A percentile compares a stretch with the other conserved stretches of the same genome.
phyloP scores from a whole-genome alignment of 2,888 invertebrate species.

The Cryptocheilus praepositus region DNA sequence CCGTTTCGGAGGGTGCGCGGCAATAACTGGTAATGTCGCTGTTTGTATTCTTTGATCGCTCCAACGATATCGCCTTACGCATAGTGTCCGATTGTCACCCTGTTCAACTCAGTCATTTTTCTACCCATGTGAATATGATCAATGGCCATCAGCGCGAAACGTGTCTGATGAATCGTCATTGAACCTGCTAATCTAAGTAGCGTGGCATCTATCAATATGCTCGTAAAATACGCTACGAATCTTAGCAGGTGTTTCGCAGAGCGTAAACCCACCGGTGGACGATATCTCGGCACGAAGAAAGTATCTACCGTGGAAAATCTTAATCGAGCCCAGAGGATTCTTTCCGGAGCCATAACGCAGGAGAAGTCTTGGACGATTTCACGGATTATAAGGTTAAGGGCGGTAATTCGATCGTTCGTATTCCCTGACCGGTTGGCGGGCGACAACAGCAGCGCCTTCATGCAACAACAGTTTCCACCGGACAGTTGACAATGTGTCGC shows the following conservation, averaged over 20 bases:
- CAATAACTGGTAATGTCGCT: constrained; percentile 18
- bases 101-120: neutral
- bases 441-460: constrained; percentile 27
- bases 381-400: constrained; percentile 23
- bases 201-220: no score
- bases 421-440: constrained; percentile 57
- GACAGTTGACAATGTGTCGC: constrained; percentile 41
- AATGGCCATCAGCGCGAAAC: no score
- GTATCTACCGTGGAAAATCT: neutral
- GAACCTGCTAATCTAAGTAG: no score
- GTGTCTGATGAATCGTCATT: no score
- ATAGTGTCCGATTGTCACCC: neutral
- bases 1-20: neutral
- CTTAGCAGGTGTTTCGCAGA: no score
- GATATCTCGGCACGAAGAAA: no score
- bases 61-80: constrained; percentile 19
- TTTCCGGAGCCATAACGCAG: constrained; percentile 4
- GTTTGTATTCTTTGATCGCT: constrained; percentile 29
- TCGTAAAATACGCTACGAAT: no score
- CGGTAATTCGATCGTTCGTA: constrained; percentile 69
- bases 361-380: constrained; percentile 36
- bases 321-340: constrained; percentile 10
- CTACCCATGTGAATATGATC: no score
- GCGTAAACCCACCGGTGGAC: no score
- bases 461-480: constrained; percentile 39